Percentiles rank a stretch among this genome's conserved stretches.
phyloP scores from a whole-genome alignment of 2,797 vertebrate genomes.

The Crypturellus tataupa region DNA sequence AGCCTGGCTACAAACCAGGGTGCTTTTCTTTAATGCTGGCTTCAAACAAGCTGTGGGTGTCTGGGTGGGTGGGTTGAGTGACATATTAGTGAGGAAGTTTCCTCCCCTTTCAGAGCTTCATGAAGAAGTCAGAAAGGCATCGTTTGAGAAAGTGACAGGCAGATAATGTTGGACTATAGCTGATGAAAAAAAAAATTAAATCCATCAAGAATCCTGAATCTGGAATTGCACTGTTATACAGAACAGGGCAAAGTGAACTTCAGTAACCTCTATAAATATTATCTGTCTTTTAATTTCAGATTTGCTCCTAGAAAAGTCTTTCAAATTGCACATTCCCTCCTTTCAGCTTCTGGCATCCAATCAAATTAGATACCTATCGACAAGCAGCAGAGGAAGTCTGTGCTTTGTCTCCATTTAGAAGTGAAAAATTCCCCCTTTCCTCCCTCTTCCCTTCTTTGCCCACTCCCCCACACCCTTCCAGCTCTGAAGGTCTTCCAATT shows the following conservation, averaged over 20 bases:
- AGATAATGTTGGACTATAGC: conserved; percentile 50
- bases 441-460: background rate
- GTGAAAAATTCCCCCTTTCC: conserved; percentile 4
- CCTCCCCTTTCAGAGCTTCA: conserved; percentile 73
- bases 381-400: conserved; percentile 2
- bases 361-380: conserved; percentile 61
- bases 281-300: conserved; percentile 54
- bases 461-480: background rate
- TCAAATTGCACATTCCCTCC: conserved; percentile 39
- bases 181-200: conserved; percentile 70
- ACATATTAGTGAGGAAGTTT: conserved; percentile 77
- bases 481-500: conserved; percentile 70
- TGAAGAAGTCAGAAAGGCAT: conserved; percentile 73
- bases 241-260: conserved; percentile 32
- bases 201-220: conserved; percentile 75
- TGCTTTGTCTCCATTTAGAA: conserved; percentile 54
- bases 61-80: conserved; percentile 83
- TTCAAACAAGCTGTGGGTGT: conserved; percentile 77
- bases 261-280: conserved; percentile 62
- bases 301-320: conserved; percentile 38
- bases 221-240: conserved; percentile 46
- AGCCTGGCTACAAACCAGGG: conserved; percentile 65
- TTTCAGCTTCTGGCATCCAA: conserved; percentile 68
- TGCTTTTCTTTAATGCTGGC: conserved; percentile 36
- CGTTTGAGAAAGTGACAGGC: conserved; percentile 78